Conservation (phyloP, 1,140 invertebrate species). For the Dendrolimus kikuchii region DNA sequence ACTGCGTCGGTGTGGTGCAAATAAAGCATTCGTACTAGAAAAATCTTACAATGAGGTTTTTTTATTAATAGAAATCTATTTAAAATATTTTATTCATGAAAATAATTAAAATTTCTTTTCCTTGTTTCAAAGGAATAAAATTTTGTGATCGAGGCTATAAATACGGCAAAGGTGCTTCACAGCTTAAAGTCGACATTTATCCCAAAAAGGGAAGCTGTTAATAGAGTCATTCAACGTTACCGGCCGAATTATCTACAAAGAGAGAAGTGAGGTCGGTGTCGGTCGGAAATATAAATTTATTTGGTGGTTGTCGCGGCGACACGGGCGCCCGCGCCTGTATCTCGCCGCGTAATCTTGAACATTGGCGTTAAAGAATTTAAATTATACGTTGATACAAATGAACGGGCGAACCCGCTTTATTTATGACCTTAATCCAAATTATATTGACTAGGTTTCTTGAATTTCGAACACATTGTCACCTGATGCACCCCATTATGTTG, state of each 20-base stretch:
- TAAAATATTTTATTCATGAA: no score
- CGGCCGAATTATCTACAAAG: slow-evolving; percentile 71
- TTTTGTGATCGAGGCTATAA: slow-evolving; percentile 29
- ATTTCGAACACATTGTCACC: slow-evolving; percentile 54
- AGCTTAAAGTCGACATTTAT: slow-evolving; percentile 62
- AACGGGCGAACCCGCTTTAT: slow-evolving; percentile 63
- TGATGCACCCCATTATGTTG: slow-evolving; percentile 19
- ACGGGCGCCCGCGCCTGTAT: slow-evolving; percentile 66
- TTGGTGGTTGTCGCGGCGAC: slow-evolving; percentile 62
- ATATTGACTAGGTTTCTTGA: slow-evolving; percentile 63
- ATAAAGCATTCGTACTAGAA: no score
- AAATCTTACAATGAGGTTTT: no score
- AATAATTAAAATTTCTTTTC: no score
- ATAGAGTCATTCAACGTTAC: slow-evolving; percentile 71
- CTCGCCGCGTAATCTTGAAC: slow-evolving; percentile 69
- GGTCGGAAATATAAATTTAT: slow-evolving; percentile 72
- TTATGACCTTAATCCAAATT: slow-evolving; percentile 69
- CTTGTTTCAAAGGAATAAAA: background rate
- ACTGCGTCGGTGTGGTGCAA: no score
- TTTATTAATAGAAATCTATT: no score
- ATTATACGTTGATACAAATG: slow-evolving; percentile 71
- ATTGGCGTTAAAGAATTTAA: slow-evolving; percentile 73
- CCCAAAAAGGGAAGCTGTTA: slow-evolving; percentile 71
- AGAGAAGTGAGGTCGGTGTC: slow-evolving; percentile 56
- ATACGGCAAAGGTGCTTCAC: slow-evolving; percentile 38